These are phyloP conservation scores for Lasioglossum pauxillum DNA, from an alignment of 2,888 invertebrate species.

Conservation along the genomic window DNA sequence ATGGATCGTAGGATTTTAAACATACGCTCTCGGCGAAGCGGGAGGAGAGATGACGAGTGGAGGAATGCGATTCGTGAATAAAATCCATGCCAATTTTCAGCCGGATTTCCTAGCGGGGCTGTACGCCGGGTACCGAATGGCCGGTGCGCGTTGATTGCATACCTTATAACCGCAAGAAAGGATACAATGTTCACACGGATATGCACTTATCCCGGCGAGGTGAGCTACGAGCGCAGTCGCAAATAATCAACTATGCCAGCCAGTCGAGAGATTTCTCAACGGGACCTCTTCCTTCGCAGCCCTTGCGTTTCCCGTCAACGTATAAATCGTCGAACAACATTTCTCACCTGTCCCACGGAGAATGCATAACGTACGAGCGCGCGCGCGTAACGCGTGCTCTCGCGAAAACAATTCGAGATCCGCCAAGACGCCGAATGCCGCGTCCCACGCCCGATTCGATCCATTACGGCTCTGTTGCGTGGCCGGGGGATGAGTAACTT, in stretches of 20 bases:
- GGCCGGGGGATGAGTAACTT: slow-evolving; percentile 2
- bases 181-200: slow-evolving; percentile 57
- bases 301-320: slow-evolving; percentile 9
- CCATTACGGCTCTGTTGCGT: background rate
- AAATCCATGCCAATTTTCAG: slow-evolving; percentile 53
- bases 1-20: too few relatives aligned
- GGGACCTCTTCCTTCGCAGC: slow-evolving; percentile 23
- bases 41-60: background rate
- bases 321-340: slow-evolving; percentile 50
- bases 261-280: slow-evolving; percentile 60
- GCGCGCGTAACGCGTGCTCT: background rate
- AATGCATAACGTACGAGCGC: slow-evolving; percentile 3
- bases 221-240: slow-evolving; percentile 52
- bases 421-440: background rate
- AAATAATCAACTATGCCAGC: slow-evolving; percentile 67
- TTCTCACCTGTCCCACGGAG: slow-evolving; percentile 19
- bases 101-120: slow-evolving; percentile 60
- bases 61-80: slow-evolving; percentile 23
- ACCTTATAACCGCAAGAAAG: slow-evolving; percentile 56
- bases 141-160: slow-evolving; percentile 56
- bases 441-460: background rate
- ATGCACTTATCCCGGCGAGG: slow-evolving; percentile 59
- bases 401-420: slow-evolving; percentile 39
- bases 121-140: slow-evolving; percentile 48
- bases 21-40: background rate